Base-by-base conservation (phyloP, 2,888 invertebrate genomes). In the Sinotaia quadrata region DNA sequence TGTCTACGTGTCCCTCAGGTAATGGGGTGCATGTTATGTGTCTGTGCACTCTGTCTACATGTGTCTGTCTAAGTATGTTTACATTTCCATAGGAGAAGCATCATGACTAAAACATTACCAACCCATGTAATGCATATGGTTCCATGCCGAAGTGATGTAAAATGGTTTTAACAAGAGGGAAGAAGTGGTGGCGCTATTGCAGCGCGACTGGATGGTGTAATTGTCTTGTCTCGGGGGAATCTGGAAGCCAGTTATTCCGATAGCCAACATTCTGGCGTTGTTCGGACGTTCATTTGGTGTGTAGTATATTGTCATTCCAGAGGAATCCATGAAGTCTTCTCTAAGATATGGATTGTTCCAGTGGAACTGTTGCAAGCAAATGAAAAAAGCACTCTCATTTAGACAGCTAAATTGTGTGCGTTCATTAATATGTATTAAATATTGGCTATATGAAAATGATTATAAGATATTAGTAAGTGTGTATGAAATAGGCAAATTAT, bases 61-160 rank as follows among this genome's bases (percentile, higher is more conserved):
- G n/a, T n/a, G n/a, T n/a, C n/a, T n/a, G n/a, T n/a, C n/a, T n/a
- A n/a, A n/a, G n/a, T n/a, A n/a, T n/a, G n/a, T n/a, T n/a, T n/a
- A n/a, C n/a, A n/a, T n/a, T n/a, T n/a, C n/a, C n/a, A n/a, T n/a
- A n/a, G n/a, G n/a, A n/a, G n/a, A n/a, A n/a, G n/a, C n/a, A n/a
- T n/a, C n/a, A n/a, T n/a, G n/a, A n/a, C n/a, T n/a, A n/a, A n/a
- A n/a, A n/a, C n/a, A n/a, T 15, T 36, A 44, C 34, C n/a, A 69
- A 81, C 81, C 81, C 36, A 79, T 27, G 36, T 76, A 77, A 62
- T 81, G 81, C 81, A 81, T 81, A 57, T 81, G 81, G 49, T 80
- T 78, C 4, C 31, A n/a, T 34, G 41, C 61, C 7, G 31, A 15
- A 5, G 79, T 77, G 41, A 80, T 72, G 61, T 69, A 76, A 18